phyloP scores from a whole-genome alignment of 2,797 vertebrate genomes.

The Hafferia zeledoni region DNA sequence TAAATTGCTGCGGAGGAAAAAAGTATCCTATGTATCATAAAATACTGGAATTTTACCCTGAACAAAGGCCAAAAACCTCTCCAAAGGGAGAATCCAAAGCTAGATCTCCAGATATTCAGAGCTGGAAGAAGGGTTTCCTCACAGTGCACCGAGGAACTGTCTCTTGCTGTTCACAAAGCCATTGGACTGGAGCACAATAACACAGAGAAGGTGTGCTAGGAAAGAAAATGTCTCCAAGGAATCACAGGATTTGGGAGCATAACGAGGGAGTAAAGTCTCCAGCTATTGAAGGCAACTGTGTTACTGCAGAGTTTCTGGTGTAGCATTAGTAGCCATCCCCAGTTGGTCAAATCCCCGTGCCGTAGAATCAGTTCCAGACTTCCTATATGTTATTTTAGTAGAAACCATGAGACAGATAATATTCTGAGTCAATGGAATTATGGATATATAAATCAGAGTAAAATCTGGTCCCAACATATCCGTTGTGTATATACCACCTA shows the following conservation, averaged over 20 bases:
- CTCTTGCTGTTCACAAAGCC: background rate
- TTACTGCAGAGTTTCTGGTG: background rate
- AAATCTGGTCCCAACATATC: background rate
- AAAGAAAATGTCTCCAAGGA: background rate
- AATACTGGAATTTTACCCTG: slow-evolving; percentile 49
- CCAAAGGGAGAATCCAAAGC: slow-evolving; percentile 23
- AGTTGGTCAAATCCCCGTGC: background rate
- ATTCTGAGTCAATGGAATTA: background rate
- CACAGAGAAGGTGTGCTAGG: background rate
- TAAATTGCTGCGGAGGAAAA: slow-evolving; percentile 11
- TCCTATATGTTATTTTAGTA: background rate
- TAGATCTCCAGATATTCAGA: background rate
- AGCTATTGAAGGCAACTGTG: background rate
- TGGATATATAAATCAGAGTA: background rate
- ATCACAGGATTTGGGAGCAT: background rate
- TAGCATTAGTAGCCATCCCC: background rate
- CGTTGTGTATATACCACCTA: background rate
- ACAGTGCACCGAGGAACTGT: background rate
- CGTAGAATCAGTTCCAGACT: background rate
- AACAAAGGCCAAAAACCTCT: slow-evolving; percentile 33
- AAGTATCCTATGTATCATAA: slow-evolving; percentile 44
- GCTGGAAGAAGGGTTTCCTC: slow-evolving; percentile 2
- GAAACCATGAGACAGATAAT: background rate
- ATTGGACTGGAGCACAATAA: background rate
- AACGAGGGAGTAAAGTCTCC: background rate